Base-by-base conservation (phyloP, 2,888 invertebrate genomes). In the Petrophora chlorosata region DNA sequence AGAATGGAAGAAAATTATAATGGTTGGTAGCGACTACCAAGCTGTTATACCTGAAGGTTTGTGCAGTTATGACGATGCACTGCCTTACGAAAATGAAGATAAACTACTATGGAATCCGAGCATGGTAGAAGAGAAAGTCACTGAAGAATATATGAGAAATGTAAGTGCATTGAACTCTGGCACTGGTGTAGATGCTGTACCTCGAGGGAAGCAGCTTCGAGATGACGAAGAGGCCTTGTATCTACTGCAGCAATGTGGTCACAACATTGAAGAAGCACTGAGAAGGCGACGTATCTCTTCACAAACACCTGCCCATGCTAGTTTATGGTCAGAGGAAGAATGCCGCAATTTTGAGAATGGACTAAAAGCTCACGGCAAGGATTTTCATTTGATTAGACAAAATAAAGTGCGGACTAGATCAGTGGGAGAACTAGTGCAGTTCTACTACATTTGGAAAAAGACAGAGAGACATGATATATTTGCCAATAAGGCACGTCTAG, bases 401-500 rank as follows among this genome's bases (percentile, higher is more conserved):
- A 95, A 97, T 74, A 98, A 98, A 92, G 98, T 99, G 33, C 92
- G 96, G 66, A 98, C 98, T 46, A 92, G 99, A 63, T 97, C 98
- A 5, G 98, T 99, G 29, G 97, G 98, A 19, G 99, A 99, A 84
- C 90, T 99, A 53, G 98, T 99, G 8, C 98, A 99, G 77, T 99
- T 99, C 89, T 96, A 96, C 82, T 96, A 96, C 70, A 92, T 98
- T 43, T 99, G 99, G 99, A 99, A 99, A 86, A 99, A 99, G 85
- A 99, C 99, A 15, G 99, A 99, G 75, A 92, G 99, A 10, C 98
- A 99, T 82, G 99, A 99, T 85, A 95, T 94, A 67, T 95, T 94
- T 77, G 97, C 97, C 0, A 96, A 96, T 76, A 96, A 96, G 82
- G 95, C 95, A 5, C 92, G 97, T 36, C 82, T 97, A 62, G 98